Evolutionary conservation across 2,113 vertebrate genomes (phyloP).

Genomic region (Galeopterus variegatus): DNA sequence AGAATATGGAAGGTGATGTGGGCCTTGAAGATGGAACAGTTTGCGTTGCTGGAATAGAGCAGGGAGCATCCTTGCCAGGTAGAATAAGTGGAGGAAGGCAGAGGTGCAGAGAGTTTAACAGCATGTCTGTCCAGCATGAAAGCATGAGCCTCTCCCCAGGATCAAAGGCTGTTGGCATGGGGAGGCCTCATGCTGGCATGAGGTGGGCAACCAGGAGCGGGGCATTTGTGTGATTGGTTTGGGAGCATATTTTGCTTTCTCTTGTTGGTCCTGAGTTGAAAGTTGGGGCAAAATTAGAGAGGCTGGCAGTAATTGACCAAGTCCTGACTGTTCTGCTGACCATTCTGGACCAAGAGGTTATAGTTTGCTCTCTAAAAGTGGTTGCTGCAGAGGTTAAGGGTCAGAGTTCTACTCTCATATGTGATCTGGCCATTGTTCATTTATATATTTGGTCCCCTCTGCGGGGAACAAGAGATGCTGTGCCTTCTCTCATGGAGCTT

Average conservation of each 20-base stretch:
- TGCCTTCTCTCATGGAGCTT: not conserved
- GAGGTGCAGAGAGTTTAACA: not conserved
- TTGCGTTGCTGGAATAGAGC: no score
- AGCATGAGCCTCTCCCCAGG: not conserved
- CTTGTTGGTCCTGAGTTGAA: not conserved
- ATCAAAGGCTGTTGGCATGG: not conserved
- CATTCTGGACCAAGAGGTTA: not conserved
- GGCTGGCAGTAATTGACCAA: not conserved
- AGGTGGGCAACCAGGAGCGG: not conserved
- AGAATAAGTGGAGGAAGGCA: not conserved
- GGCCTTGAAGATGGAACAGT: not conserved
- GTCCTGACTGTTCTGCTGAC: not conserved
- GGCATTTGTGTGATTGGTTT: not conserved
- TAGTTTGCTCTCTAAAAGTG: not conserved
- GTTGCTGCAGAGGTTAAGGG: not conserved
- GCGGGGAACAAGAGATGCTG: not conserved
- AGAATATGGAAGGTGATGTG: not conserved
- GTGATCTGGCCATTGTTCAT: not conserved
- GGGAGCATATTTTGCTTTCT: not conserved
- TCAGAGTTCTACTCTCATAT: not conserved
- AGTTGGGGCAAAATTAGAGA: not conserved
- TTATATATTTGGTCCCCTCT: not conserved
- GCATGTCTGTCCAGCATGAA: not conserved
- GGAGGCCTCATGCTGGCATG: not conserved
- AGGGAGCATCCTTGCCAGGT: not conserved